A percentile compares a stretch with the other conserved stretches of the same genome.
Evolutionary conservation across 1,140 invertebrate species (phyloP).

Genomic region (Drosophila equinoxialis): DNA sequence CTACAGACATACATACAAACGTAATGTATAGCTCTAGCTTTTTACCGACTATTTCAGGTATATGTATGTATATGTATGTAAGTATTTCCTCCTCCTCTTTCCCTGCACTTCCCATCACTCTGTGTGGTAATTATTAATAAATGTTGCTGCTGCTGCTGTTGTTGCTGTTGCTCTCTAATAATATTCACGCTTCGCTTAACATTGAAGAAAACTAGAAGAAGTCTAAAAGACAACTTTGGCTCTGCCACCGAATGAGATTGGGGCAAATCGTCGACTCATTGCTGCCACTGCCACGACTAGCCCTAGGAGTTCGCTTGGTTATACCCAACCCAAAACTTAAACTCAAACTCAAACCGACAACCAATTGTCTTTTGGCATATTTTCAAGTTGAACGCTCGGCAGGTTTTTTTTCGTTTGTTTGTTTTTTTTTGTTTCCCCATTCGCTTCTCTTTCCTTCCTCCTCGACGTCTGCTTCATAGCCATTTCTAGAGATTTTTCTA

Average conservation of each 20-base stretch:
- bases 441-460: constrained; percentile 16
- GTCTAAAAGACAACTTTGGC: constrained; percentile 21
- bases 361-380: constrained; percentile 81
- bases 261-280: constrained; percentile 18
- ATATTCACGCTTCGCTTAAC: constrained; percentile 74
- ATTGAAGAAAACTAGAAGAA: constrained; percentile 71
- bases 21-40: background rate
- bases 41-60: constrained; percentile 1
- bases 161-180: constrained; percentile 66
- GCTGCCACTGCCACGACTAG: constrained; percentile 28
- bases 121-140: constrained; percentile 78
- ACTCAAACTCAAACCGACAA: constrained; percentile 46
- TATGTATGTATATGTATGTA: no score
- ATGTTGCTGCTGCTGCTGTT: constrained; percentile 60
- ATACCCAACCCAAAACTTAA: constrained; percentile 16
- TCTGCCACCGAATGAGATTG: constrained; percentile 12
- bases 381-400: constrained; percentile 79
- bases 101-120: constrained; percentile 25
- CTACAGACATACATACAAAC: background rate
- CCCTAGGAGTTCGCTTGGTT: constrained; percentile 65
- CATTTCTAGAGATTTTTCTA: constrained; percentile 73
- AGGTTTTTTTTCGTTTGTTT: constrained; percentile 34
- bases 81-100: background rate
- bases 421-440: constrained; percentile 4
- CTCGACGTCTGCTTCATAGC: constrained; percentile 25